These are phyloP conservation scores for Sceliomorpha sp. DNA, from an alignment of 2,888 invertebrate genomes.

Conservation along the genomic window DNA sequence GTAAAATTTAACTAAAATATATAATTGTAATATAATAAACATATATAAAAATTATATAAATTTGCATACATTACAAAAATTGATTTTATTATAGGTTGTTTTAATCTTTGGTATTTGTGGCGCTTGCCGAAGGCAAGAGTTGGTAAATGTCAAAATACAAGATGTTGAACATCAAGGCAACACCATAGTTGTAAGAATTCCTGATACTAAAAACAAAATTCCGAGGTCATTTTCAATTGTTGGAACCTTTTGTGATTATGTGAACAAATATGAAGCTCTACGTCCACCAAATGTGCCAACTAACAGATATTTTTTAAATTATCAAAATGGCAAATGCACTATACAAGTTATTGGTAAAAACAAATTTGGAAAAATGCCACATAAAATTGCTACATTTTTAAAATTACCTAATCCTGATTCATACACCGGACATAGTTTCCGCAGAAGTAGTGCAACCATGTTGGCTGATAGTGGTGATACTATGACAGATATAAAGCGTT, in stretches of 20 bases:
- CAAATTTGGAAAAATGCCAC: slow-evolving; percentile 50
- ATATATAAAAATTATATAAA: no score
- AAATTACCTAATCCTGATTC: slow-evolving; percentile 46
- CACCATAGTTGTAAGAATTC: slow-evolving; percentile 19
- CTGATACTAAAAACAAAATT: slow-evolving; percentile 25
- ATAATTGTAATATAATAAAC: no score
- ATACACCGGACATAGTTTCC: slow-evolving; percentile 54
- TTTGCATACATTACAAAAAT: no score
- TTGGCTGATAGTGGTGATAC: slow-evolving; percentile 47
- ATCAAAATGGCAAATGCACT: slow-evolving; percentile 54
- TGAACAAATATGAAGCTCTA: slow-evolving; percentile 27
- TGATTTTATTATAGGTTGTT: no score
- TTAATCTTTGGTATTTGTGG: slow-evolving; percentile 32
- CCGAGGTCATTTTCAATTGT: slow-evolving; percentile 28
- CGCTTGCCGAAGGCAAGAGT: slow-evolving; percentile 34
- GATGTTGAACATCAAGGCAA: slow-evolving; percentile 28
- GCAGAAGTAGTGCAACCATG: slow-evolving; percentile 50
- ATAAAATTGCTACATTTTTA: slow-evolving; percentile 53
- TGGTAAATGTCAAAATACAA: slow-evolving; percentile 21
- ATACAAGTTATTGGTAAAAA: slow-evolving; percentile 48
- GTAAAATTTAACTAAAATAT: no score
- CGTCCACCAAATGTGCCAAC: slow-evolving; percentile 22
- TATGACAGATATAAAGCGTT: slow-evolving; percentile 41
- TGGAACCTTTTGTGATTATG: slow-evolving; percentile 13
- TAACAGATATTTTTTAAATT: slow-evolving; percentile 44